Evolutionary conservation across 1,140 invertebrate genomes (phyloP), one percentile per base, ranked within the genome.

Genomic region (Drosophila equinoxialis): DNA sequence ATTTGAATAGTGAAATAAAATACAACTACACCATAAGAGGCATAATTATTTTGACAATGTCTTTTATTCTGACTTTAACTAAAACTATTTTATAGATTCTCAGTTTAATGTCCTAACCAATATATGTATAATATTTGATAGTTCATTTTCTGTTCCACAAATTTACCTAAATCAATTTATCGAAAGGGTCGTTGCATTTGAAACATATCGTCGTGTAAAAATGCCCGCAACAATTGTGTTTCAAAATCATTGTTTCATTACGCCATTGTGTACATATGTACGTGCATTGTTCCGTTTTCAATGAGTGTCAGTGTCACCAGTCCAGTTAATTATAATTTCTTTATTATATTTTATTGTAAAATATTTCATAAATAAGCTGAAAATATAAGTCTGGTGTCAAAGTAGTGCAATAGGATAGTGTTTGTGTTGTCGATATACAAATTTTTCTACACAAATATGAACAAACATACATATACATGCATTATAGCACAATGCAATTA

Each of bases 241-340:
- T 68, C 76, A 70, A 76, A 77, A 65, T 74, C 74, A 77, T 77
- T 77, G 76, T 77, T 77, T 77, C 74, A 77, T 57, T 77, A 77
- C 68, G 55, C 70, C 68, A 66, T 57, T 61, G 65, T 74, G 61
- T 54, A 37, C 57, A 59, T 59, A 59, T 59, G 57, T 58, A 59
- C 35, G 57, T 59, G 57, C 73, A 77, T 77, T 68, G 75, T 77
- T 77, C 74, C 75, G 76, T 77, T 77, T 77, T 77, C 74, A 75
- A 71, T 71, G 76, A 77, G 75, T 77, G 75, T 77, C 75, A 77
- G 74, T 77, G 74, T 77, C 75, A 77, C 77, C 68, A 77, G 77
- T 77, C 77, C 68, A 77, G 77, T 77, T 77, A 77, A 77, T 77
- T 77, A 77, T 77, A 75, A 77, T 71, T 77, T 77, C 74, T 77